phyloP scores from a whole-genome alignment of 2,797 vertebrate genomes.

The Propithecus deckenii region DNA sequence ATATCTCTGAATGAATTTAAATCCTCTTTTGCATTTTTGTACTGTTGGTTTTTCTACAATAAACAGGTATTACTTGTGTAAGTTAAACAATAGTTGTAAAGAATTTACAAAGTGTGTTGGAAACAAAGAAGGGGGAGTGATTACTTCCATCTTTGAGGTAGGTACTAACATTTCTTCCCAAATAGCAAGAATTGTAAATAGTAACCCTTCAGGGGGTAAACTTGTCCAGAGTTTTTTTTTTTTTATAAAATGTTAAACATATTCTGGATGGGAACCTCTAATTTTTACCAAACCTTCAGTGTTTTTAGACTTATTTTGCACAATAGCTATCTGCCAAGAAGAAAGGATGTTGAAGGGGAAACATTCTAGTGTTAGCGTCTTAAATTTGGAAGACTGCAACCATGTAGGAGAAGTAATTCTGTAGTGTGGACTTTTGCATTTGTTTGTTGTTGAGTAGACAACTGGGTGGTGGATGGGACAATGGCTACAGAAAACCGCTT shows the following conservation, averaged over 20 bases:
- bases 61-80: constrained; percentile 1
- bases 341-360: not conserved
- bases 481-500: not conserved
- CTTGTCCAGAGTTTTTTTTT: not conserved
- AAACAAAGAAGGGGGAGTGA: not conserved
- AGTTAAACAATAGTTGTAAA: constrained; percentile 23
- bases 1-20: not conserved
- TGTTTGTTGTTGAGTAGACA: not conserved
- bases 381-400: not conserved
- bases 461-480: not conserved
- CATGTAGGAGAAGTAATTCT: not conserved
- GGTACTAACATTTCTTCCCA: not conserved
- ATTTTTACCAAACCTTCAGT: not conserved
- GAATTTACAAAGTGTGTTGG: not conserved
- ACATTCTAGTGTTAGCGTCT: not conserved
- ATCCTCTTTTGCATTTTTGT: not conserved
- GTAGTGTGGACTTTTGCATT: not conserved
- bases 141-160: not conserved
- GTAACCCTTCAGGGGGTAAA: not conserved
- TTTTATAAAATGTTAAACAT: not conserved
- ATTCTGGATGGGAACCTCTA: not conserved
- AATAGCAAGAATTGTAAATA: constrained; percentile 1
- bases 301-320: constrained; percentile 6
- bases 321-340: not conserved
- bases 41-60: not conserved